Evolutionary conservation across 2,797 vertebrate genomes (phyloP).

Genomic region (Hoplostethus atlanticus): DNA sequence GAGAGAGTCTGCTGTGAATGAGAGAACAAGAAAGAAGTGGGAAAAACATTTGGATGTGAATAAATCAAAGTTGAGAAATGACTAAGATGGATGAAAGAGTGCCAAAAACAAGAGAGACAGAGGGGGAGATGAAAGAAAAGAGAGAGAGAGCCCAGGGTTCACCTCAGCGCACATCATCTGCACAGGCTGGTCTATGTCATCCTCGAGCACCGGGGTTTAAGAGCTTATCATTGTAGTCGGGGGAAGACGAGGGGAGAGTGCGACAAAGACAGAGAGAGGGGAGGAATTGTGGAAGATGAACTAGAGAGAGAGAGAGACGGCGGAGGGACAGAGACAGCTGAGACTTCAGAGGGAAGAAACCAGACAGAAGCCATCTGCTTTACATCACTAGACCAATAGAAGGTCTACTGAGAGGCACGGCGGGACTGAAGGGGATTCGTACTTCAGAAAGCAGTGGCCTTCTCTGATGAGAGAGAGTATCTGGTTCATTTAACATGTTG

Average conservation of each 20-base stretch:
- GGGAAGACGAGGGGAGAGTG: constrained; percentile 9
- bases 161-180: constrained; percentile 6
- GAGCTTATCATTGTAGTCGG: constrained; percentile 24
- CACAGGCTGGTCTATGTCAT: constrained; percentile 47
- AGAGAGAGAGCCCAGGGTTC: not conserved
- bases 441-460: constrained; percentile 33
- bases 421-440: constrained; percentile 37
- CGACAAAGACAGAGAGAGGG: constrained; percentile 5
- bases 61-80: constrained; percentile 20
- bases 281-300: constrained; percentile 35
- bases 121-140: constrained; percentile 5
- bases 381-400: constrained; percentile 55
- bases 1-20: not conserved
- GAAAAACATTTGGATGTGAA: not conserved
- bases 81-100: not conserved
- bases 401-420: constrained; percentile 25
- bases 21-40: constrained; percentile 4
- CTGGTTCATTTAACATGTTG: constrained; percentile 5
- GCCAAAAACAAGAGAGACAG: not conserved
- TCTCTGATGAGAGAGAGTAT: constrained; percentile 22
- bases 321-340: constrained; percentile 50
- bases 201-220: constrained; percentile 37
- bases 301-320: not conserved
- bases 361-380: constrained; percentile 76
- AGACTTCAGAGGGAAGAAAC: constrained; percentile 56